phyloP scores from a whole-genome alignment of 2,797 vertebrate genomes.

The Mergus octosetaceus region DNA sequence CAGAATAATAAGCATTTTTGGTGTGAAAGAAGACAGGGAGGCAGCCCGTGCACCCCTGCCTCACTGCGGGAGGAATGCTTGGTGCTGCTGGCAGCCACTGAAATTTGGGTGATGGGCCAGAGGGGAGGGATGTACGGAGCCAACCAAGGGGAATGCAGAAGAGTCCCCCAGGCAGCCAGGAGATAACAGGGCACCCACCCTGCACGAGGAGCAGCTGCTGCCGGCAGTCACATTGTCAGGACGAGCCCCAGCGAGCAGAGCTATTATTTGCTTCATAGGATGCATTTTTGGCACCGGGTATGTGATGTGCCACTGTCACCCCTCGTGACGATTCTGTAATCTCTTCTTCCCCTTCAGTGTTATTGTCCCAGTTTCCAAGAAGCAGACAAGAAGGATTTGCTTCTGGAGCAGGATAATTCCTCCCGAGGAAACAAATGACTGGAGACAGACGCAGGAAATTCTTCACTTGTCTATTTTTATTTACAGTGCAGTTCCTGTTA shows the following conservation, averaged over 20 bases:
- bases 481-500: constrained; percentile 62
- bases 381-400: constrained; percentile 39
- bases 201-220: rapidly evolving
- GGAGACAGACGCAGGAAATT: constrained; percentile 37
- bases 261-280: neutral
- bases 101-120: neutral
- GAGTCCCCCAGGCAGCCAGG: rapidly evolving
- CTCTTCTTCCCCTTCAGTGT: constrained; percentile 30
- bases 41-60: neutral
- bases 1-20: neutral
- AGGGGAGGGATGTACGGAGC: neutral
- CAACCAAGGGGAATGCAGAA: rapidly evolving
- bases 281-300: neutral
- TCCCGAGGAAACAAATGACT: constrained; percentile 44
- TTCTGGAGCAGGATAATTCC: constrained; percentile 36
- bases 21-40: neutral
- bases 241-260: rapidly evolving
- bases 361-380: constrained; percentile 58
- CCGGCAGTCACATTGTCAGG: neutral
- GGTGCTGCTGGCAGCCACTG: neutral
- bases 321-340: neutral
- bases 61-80: neutral
- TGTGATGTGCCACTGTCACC: neutral
- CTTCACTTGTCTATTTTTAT: constrained; percentile 67
- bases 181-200: neutral